Base-by-base conservation (phyloP, 2,113 vertebrate species). In the Centropus unirufus region DNA sequence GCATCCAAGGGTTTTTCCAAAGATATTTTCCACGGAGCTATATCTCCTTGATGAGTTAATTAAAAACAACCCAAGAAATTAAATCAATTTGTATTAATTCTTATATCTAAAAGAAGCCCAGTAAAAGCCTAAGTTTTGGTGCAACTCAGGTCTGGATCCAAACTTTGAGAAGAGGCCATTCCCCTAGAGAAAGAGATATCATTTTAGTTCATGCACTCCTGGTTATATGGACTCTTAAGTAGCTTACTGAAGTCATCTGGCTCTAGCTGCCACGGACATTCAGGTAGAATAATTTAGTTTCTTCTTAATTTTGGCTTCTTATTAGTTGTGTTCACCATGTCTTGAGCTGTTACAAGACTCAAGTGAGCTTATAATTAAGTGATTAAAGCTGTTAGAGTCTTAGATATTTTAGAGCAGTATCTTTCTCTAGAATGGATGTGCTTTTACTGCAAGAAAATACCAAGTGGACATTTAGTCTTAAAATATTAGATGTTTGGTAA, bases 21-120 rank as follows among this genome's bases (percentile, higher is more conserved):
- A 91, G 47, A 16, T 74, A 69, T 68, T 95, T 96, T 95, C 42
- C 51, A 83, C 8, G 9, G 69, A 92, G 89, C 90, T 68, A 72
- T 40, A 69, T 40, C 32, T 46, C 10, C 21, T 59, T 80, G 29
- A 55, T 89, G 15, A 76, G 64, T 85, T 91, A 2, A 55, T 78
- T 83, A 21, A 34, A 24, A 23, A 91, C n/a, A 34, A 66, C 46
- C 49, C 27, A 22, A 17, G 8, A 66, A 46, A 62, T 67, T 14
- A 80, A 74, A 63, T 44, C 23, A 49, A 55, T 62, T 39, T n/a
- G 27, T 40, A 51, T 42, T 67, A 70, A 51, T 34, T 39, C 30
- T 69, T 63, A 12, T 54, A 12, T 67, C 61, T 93, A 54, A 93
- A 93, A 90, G 30, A 10, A 92, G 61, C 14, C 24, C 11, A 74